Percentiles rank a stretch among this genome's conserved stretches.
Conservation (phyloP, 2,113 vertebrate species). For the Hypanus sabinus region DNA sequence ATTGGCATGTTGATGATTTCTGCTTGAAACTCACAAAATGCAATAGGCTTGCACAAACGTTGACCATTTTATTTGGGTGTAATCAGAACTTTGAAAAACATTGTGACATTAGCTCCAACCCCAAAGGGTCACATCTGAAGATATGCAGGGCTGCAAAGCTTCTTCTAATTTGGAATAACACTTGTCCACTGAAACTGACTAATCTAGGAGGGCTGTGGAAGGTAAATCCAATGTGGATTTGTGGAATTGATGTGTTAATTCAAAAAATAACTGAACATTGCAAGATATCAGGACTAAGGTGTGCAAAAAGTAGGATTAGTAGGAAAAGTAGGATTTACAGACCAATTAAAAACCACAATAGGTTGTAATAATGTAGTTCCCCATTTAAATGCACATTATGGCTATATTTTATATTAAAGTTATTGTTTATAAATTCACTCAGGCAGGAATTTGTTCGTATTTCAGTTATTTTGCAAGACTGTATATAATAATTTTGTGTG, state of each 20-base stretch:
- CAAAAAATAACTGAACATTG: background rate
- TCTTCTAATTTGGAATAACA: background rate
- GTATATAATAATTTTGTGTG: no score
- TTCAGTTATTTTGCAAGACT: background rate
- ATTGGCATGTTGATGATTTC: background rate
- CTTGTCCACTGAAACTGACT: background rate
- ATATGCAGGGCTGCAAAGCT: background rate
- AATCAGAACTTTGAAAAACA: background rate
- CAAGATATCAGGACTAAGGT: background rate
- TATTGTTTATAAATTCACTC: background rate
- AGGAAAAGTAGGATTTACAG: background rate
- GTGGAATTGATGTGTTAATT: background rate
- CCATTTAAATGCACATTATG: background rate
- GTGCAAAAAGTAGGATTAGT: background rate
- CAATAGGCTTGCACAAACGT: background rate
- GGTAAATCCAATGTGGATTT: background rate
- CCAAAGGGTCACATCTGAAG: background rate
- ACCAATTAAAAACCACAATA: background rate
- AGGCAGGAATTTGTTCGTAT: background rate
- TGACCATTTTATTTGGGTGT: background rate
- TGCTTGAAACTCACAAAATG: background rate
- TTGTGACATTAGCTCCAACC: background rate
- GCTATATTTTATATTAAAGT: background rate
- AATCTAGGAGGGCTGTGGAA: background rate
- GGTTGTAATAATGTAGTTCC: background rate